phyloP scores from a whole-genome alignment of 2,888 invertebrate species.

The Sarcophaga subvicina region DNA sequence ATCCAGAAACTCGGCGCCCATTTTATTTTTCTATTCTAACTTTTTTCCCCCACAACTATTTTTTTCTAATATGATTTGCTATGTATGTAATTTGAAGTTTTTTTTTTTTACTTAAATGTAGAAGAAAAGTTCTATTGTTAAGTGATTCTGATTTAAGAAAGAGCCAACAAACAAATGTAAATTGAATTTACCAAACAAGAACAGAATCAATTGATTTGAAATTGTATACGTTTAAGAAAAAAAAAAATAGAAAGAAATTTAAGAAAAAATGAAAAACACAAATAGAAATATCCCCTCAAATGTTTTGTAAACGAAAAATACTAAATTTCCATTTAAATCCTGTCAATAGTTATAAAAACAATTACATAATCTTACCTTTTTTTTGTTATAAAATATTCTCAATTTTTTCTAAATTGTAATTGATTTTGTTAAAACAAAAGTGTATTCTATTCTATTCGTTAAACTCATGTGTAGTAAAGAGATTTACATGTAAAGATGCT shows the following conservation, averaged over 20 bases:
- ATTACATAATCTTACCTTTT: conserved; percentile 2
- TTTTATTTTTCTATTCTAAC: conserved; percentile 63
- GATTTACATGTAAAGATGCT: not conserved
- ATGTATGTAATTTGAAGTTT: no score
- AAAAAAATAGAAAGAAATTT: not conserved
- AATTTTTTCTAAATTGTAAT: not conserved
- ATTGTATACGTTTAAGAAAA: conserved; percentile 3
- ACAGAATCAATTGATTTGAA: not conserved
- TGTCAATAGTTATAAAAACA: not conserved
- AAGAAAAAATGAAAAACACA: not conserved
- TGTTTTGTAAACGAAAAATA: conserved; percentile 23
- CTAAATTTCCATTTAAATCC: conserved; percentile 13
- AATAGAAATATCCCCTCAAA: conserved; percentile 39
- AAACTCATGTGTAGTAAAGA: not conserved
- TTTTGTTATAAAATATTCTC: conserved; percentile 24
- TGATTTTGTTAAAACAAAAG: not conserved
- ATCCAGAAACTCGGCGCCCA: conserved; percentile 78
- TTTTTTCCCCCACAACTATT: conserved; percentile 48
- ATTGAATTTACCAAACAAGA: not conserved
- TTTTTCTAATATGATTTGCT: conserved; percentile 39
- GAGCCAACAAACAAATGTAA: not conserved
- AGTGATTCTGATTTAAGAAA: not conserved
- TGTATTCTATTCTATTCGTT: not conserved
- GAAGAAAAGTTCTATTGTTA: not conserved
- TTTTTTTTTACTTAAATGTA: no score